These are phyloP conservation scores for Brachypteracias leptosomus DNA, from an alignment of 2,113 vertebrate species.

Conservation along the genomic window DNA sequence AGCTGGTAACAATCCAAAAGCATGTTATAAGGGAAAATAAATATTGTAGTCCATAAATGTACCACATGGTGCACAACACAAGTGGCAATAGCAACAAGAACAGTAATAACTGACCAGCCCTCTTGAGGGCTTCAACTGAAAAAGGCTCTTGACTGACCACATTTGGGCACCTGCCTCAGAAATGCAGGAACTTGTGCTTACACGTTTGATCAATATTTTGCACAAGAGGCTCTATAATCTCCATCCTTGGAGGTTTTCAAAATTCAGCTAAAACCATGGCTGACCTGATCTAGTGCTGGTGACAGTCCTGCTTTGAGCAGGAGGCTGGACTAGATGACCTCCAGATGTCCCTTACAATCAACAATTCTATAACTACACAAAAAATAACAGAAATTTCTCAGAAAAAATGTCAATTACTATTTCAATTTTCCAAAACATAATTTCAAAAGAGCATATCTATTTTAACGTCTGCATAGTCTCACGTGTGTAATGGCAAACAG, in stretches of 20 bases:
- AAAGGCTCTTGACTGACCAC: background rate
- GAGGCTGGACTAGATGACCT: background rate
- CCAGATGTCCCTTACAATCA: background rate
- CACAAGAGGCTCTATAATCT: background rate
- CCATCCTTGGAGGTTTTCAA: background rate
- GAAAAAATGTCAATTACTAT: background rate
- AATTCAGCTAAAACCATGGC: background rate
- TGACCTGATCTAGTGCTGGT: background rate
- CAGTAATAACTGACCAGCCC: background rate
- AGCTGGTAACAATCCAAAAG: conserved; percentile 11
- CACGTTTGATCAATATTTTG: background rate
- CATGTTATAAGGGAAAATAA: conserved; percentile 27
- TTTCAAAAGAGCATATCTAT: background rate
- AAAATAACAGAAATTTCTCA: background rate
- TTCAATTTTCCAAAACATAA: background rate
- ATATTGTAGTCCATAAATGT: conserved; percentile 24
- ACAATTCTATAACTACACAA: background rate
- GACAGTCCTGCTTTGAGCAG: background rate
- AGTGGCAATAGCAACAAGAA: background rate
- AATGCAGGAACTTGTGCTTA: background rate
- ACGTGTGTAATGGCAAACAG: background rate
- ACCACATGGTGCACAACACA: background rate
- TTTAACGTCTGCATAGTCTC: background rate
- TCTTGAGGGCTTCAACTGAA: background rate
- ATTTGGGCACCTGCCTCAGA: background rate